Percentiles rank a stretch among this genome's conserved stretches.
These are phyloP conservation scores for Aphidius colemani DNA, from an alignment of 2,888 invertebrate species.

Conservation along the genomic window DNA sequence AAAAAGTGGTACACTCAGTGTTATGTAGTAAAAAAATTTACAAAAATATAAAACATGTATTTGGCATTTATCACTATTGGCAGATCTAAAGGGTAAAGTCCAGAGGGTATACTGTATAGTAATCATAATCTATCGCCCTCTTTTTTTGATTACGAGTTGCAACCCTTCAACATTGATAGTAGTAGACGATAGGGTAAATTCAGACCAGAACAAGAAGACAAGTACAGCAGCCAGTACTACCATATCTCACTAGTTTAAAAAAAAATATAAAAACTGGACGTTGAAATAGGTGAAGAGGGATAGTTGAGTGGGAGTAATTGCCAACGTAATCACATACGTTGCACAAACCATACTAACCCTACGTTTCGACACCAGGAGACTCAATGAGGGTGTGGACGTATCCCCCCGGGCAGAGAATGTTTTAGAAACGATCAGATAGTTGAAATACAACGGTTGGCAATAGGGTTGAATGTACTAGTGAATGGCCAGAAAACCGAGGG, in stretches of 20 bases:
- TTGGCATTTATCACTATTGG: conserved; percentile 1
- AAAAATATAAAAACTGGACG: conserved; percentile 18
- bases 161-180: conserved; percentile 45
- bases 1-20: too few relatives aligned
- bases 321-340: conserved; percentile 57
- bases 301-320: conserved; percentile 51
- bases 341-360: conserved; percentile 45
- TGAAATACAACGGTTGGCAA: conserved; percentile 25
- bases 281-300: conserved; percentile 27
- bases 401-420: conserved; percentile 35
- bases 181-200: conserved; percentile 31
- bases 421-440: conserved; percentile 46
- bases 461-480: conserved; percentile 12
- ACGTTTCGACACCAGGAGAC: conserved; percentile 3
- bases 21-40: too few relatives aligned
- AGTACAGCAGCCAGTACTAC: conserved; percentile 18
- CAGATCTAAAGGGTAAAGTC: conserved; percentile 1
- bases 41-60: too few relatives aligned
- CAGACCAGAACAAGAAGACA: conserved; percentile 23
- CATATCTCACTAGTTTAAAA: too few relatives aligned
- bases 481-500: not conserved
- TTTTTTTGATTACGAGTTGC: conserved; percentile 56
- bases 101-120: not conserved
- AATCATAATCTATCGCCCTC: conserved; percentile 48
- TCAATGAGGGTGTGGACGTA: conserved; percentile 41